Conservation (phyloP, 2,797 vertebrate genomes). For the Helarctos malayanus region DNA sequence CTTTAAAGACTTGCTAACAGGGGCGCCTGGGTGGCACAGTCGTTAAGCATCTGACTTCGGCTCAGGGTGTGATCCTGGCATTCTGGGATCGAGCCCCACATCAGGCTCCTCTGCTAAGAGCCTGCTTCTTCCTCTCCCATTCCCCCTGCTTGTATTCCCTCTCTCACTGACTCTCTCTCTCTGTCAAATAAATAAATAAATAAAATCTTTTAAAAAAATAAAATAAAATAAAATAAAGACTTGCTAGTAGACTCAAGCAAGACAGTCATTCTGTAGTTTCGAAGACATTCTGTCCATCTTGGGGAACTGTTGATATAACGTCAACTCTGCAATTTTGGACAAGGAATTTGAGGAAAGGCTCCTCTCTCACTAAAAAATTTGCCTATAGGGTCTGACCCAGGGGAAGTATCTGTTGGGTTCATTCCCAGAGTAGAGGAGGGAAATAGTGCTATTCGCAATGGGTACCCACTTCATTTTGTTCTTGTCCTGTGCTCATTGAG, state of each 20-base stretch:
- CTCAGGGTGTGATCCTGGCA: too few relatives aligned
- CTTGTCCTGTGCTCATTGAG: background rate
- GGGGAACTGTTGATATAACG: background rate
- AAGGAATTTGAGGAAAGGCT: background rate
- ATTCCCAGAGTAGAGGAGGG: background rate
- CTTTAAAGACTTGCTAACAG: background rate
- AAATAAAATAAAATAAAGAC: background rate
- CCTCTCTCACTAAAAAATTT: background rate
- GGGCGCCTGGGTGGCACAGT: too few relatives aligned
- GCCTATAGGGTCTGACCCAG: background rate
- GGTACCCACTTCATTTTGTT: background rate
- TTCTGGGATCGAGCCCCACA: too few relatives aligned
- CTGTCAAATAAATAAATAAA: too few relatives aligned
- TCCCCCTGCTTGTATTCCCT: too few relatives aligned
- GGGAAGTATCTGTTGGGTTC: background rate
- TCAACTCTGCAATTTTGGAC: background rate
- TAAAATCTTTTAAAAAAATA: too few relatives aligned
- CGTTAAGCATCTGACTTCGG: too few relatives aligned
- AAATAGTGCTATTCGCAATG: background rate
- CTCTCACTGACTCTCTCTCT: too few relatives aligned
- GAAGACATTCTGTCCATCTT: background rate
- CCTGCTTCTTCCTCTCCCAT: too few relatives aligned
- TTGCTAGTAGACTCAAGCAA: background rate
- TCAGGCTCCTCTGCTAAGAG: too few relatives aligned
- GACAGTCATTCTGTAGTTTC: background rate